These are phyloP conservation scores for Rhaphigaster nebulosa DNA, from an alignment of 2,888 invertebrate species.

Conservation along the genomic window DNA sequence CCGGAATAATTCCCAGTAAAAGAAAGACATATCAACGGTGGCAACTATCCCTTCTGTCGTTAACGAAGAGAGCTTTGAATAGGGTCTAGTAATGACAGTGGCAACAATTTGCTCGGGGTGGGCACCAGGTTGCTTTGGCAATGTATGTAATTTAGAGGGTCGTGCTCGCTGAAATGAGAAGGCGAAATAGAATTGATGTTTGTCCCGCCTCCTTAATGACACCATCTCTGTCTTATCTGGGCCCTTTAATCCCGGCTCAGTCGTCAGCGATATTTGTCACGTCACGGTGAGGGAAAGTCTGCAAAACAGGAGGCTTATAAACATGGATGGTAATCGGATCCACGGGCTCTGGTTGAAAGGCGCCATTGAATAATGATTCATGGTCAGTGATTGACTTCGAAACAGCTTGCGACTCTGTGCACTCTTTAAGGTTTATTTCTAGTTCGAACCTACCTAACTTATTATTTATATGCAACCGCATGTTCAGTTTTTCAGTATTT, in stretches of 20 bases:
- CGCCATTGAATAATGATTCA: neutral
- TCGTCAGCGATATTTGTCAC: slow-evolving; percentile 37
- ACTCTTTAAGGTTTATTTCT: too few species aligned
- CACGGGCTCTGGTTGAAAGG: neutral
- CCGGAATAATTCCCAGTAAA: neutral
- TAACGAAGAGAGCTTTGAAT: slow-evolving; percentile 37
- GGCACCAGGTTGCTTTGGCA: slow-evolving; percentile 21
- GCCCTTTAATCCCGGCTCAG: slow-evolving; percentile 49
- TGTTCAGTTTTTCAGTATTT: too few species aligned
- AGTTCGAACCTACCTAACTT: too few species aligned
- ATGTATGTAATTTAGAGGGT: slow-evolving; percentile 50
- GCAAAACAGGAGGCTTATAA: slow-evolving; percentile 10
- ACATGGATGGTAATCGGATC: neutral
- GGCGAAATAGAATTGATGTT: slow-evolving; percentile 55
- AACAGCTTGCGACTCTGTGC: neutral
- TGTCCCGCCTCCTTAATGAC: slow-evolving; percentile 54
- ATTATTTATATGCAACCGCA: too few species aligned
- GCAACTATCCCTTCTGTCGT: slow-evolving; percentile 24
- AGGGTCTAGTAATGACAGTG: slow-evolving; percentile 42
- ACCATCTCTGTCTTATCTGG: slow-evolving; percentile 15
- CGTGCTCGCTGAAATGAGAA: slow-evolving; percentile 52
- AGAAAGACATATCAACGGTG: neutral
- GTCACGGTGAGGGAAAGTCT: neutral
- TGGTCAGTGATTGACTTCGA: neutral
- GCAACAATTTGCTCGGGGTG: slow-evolving; percentile 40